Conservation (phyloP, 2,888 invertebrate genomes). For the Entomobrya proxima region DNA sequence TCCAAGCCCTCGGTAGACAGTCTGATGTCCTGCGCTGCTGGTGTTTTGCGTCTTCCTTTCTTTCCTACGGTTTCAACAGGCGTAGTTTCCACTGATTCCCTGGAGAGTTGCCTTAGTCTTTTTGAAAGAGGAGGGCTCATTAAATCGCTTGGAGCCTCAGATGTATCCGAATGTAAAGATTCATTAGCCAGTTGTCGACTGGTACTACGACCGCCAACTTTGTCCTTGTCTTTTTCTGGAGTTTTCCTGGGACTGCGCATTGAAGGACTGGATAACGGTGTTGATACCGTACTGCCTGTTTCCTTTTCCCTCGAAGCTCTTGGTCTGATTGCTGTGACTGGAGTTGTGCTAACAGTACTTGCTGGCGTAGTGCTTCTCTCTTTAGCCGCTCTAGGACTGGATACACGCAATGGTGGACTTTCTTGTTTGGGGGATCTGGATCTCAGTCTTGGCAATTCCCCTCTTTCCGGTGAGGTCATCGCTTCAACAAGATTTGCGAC, state of each 20-base stretch:
- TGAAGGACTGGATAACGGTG: constrained; percentile 34
- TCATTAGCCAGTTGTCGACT: constrained; percentile 25
- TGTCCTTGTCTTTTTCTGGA: constrained; percentile 18
- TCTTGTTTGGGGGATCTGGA: constrained; percentile 58
- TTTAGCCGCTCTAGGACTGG: constrained; percentile 65
- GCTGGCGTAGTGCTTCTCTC: constrained; percentile 51
- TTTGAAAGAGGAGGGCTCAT: constrained; percentile 37
- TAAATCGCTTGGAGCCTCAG: neutral
- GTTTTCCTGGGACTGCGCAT: constrained; percentile 31
- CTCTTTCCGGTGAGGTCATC: constrained; percentile 31
- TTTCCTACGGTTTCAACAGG: neutral
- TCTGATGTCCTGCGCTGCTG: neutral
- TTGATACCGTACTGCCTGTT: neutral
- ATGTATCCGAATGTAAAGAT: neutral
- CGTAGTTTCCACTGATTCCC: constrained; percentile 40
- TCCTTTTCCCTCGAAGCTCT: constrained; percentile 47
- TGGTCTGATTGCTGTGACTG: neutral
- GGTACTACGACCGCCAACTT: neutral
- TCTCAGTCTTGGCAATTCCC: constrained; percentile 36
- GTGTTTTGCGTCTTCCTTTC: constrained; percentile 8
- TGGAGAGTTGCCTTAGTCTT: constrained; percentile 37
- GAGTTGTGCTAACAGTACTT: neutral
- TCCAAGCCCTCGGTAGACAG: constrained; percentile 35
- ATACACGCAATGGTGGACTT: constrained; percentile 58
- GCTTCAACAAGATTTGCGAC: constrained; percentile 5